Conservation (phyloP, 2,113 vertebrate species). For the Eubucco bourcierii region DNA sequence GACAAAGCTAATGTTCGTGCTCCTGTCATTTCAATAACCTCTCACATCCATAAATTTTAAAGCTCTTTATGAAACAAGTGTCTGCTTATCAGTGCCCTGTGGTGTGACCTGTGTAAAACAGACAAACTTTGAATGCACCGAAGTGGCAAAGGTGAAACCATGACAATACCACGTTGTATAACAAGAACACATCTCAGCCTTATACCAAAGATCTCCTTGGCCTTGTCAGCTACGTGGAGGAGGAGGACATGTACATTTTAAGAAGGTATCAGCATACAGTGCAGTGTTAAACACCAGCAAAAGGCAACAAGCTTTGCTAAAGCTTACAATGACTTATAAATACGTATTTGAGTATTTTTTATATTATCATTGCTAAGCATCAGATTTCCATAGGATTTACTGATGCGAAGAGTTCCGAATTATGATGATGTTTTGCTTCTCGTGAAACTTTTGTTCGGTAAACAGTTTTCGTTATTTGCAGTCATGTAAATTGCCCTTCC, state of each 20-base stretch:
- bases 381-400: neutral
- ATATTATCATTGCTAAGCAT: neutral
- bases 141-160: neutral
- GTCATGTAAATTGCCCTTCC: neutral
- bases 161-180: neutral
- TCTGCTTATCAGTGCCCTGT: neutral
- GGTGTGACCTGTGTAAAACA: neutral
- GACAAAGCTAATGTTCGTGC: neutral
- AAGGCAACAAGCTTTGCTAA: neutral
- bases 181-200: neutral
- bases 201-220: neutral
- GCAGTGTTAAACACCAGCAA: neutral
- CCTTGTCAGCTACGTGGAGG: neutral
- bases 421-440: neutral
- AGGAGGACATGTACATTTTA: neutral
- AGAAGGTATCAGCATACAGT: neutral
- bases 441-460: neutral
- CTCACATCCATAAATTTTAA: slow-evolving; percentile 20
- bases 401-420: neutral
- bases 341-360: neutral
- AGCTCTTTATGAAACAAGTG: neutral
- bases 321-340: neutral
- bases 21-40: slow-evolving; percentile 33
- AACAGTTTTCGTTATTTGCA: neutral
- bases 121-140: neutral